These are phyloP conservation scores for Leptogaster cylindrica DNA, from an alignment of 2,888 invertebrate species.

Conservation along the genomic window DNA sequence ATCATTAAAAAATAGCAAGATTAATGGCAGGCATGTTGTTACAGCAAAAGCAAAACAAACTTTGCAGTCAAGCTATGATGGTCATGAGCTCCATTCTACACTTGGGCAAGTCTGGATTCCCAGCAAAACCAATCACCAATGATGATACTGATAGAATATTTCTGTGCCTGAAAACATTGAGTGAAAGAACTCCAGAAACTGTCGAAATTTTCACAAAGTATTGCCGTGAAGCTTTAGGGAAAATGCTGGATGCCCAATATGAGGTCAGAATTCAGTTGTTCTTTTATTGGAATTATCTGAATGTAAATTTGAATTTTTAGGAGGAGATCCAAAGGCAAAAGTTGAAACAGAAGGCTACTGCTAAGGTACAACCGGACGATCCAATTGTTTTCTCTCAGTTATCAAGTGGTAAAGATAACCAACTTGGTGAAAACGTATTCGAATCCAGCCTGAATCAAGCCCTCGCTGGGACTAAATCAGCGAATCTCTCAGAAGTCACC, in stretches of 20 bases:
- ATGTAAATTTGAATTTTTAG: slow-evolving; percentile 44
- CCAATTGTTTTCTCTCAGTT: slow-evolving; percentile 84
- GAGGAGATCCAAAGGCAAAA: slow-evolving; percentile 63
- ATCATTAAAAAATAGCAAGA: too few relatives aligned
- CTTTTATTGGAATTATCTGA: background rate
- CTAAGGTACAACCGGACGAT: slow-evolving; percentile 82
- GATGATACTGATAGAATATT: slow-evolving; percentile 92
- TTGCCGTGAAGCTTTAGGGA: slow-evolving; percentile 79
- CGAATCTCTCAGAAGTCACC: slow-evolving; percentile 63
- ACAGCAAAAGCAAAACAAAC: slow-evolving; percentile 64
- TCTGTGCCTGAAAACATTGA: slow-evolving; percentile 77
- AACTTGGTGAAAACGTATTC: slow-evolving; percentile 76
- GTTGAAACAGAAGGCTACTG: slow-evolving; percentile 72
- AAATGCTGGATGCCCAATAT: slow-evolving; percentile 82
- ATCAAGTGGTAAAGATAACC: slow-evolving; percentile 68
- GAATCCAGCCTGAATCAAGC: slow-evolving; percentile 92
- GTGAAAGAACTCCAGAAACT: slow-evolving; percentile 72
- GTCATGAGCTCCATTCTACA: slow-evolving; percentile 86
- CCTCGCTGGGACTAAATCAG: slow-evolving; percentile 69
- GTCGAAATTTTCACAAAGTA: slow-evolving; percentile 74
- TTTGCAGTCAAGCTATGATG: slow-evolving; percentile 84
- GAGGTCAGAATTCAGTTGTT: slow-evolving; percentile 62
- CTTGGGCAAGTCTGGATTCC: slow-evolving; percentile 78
- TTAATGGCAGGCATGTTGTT: background rate
- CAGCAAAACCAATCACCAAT: slow-evolving; percentile 85